Conservation (phyloP, 2,888 invertebrate species). For the Allolobophora icterica region DNA sequence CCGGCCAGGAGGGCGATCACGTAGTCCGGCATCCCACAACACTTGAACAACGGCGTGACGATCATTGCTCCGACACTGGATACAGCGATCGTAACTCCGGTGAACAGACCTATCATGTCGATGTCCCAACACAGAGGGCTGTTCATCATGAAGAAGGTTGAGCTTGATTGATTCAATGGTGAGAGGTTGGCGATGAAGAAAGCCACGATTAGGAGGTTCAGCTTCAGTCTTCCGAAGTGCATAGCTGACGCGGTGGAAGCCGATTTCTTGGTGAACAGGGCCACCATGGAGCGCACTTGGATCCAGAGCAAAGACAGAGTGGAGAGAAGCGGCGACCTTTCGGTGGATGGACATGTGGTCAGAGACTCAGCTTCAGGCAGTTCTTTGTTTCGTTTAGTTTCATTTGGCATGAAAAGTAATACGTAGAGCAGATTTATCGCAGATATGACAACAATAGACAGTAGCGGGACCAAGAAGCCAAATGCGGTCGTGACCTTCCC, state of each 20-base stretch:
- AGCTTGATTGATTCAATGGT: not conserved
- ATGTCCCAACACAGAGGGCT: conserved; percentile 39
- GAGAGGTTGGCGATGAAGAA: conserved; percentile 30
- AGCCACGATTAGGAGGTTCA: conserved; percentile 32
- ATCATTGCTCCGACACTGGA: conserved; percentile 29
- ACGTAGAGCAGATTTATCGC: conserved; percentile 39
- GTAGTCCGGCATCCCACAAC: conserved; percentile 24
- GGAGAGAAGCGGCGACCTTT: not conserved
- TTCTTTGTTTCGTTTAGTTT: conserved; percentile 26
- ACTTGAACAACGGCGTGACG: conserved; percentile 26
- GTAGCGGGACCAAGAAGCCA: conserved; percentile 36
- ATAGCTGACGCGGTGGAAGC: not conserved
- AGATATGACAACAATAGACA: not conserved
- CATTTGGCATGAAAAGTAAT: conserved; percentile 42
- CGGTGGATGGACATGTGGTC: not conserved
- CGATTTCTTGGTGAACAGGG: conserved; percentile 34
- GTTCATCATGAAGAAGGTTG: conserved; percentile 38
- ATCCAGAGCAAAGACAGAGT: not conserved
- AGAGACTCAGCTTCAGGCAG: not conserved
- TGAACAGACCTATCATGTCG: conserved; percentile 31
- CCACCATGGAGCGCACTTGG: conserved; percentile 28
- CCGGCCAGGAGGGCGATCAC: conserved; percentile 35
- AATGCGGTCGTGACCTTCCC: conserved; percentile 31
- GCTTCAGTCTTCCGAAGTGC: conserved; percentile 28
- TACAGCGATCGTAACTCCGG: not conserved